A percentile compares a stretch with the other conserved stretches of the same genome.
These are phyloP conservation scores for Imbricaverruca yamaguchii DNA, from an alignment of 2,888 invertebrate genomes.

Conservation along the genomic window DNA sequence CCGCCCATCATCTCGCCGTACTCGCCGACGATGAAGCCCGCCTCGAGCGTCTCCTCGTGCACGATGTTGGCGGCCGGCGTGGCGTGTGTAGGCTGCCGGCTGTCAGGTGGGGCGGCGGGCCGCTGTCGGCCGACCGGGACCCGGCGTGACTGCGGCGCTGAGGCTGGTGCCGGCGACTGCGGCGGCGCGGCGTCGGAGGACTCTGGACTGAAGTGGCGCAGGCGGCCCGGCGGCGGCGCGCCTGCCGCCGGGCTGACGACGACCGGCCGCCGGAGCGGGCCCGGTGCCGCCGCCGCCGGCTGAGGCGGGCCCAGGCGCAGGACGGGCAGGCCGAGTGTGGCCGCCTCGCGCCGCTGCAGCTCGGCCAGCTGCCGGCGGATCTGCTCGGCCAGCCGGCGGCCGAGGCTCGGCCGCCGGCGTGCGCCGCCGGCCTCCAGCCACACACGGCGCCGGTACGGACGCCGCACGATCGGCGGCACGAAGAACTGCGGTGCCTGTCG, in stretches of 20 bases:
- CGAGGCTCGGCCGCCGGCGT: not conserved
- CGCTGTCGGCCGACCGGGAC: not conserved
- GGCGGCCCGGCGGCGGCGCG: not conserved
- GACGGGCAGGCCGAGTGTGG: not conserved
- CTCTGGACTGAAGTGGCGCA: not conserved
- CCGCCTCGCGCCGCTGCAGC: not conserved
- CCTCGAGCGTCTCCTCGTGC: not conserved
- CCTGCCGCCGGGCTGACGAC: not conserved
- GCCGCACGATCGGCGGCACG: conserved; percentile 7
- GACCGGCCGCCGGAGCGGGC: not conserved
- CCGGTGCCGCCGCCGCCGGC: not conserved
- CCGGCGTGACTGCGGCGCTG: not conserved
- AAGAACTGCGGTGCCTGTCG: not conserved
- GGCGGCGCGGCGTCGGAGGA: not conserved
- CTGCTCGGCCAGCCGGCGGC: not conserved
- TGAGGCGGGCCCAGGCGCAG: not conserved
- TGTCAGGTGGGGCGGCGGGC: not conserved
- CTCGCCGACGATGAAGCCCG: conserved; percentile 4
- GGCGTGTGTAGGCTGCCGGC: not conserved
- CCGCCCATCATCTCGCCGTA: conserved; percentile 3
- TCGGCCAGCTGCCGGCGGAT: not conserved
- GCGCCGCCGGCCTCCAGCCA: not conserved
- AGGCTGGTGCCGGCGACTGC: not conserved
- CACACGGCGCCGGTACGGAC: not conserved
- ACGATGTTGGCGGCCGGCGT: not conserved